Base-by-base conservation (phyloP, 2,888 invertebrate genomes). In the Julus scanicus region DNA sequence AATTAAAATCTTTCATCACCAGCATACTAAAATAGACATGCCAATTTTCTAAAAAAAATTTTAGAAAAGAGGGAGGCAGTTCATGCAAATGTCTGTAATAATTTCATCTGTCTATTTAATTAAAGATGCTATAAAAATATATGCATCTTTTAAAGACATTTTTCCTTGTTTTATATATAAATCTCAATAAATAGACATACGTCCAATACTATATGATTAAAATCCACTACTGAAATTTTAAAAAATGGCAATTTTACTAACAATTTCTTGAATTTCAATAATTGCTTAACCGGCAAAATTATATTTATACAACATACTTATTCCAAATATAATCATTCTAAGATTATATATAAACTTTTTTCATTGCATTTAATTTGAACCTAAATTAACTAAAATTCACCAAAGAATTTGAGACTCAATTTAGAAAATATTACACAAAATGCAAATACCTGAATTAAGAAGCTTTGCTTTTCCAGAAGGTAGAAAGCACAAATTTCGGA, bases 401-500 rank as follows among this genome's bases (percentile, higher is more conserved):
- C 6, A 6, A 6, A 5, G 6, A 44, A 44, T 5, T 44, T 44
- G 44, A 44, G 44, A 5, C 44, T 44, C 44, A n/a, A 44, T 44
- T 44, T 44, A 44, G 3, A 44, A 44, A 44, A 9, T 48, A 48
- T 48, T 48, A 9, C 9, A 48, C 9, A 84, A 40, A 37, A 2
- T 87, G 37, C 11, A 40, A 20, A 29, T 83, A 87, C 88, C 71
- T 39, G 83, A 44, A 84, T 88, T 84, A 8, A 88, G 84, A 40
- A 84, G 15, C 29, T 44, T 84, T 13, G 20, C 5, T 40, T 84
- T 88, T 88, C 71, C 71, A 49, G 88, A 17, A 6, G 83, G 9
- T 29, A 84, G 37, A 84, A 88, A 88, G 17, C 88, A 88, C 84
- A 88, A 84, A 84, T 88, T 88, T 13, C 88, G 88, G n/a, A 88